phyloP scores from a whole-genome alignment of 2,888 invertebrate species.

The Cephus nigrinus region DNA sequence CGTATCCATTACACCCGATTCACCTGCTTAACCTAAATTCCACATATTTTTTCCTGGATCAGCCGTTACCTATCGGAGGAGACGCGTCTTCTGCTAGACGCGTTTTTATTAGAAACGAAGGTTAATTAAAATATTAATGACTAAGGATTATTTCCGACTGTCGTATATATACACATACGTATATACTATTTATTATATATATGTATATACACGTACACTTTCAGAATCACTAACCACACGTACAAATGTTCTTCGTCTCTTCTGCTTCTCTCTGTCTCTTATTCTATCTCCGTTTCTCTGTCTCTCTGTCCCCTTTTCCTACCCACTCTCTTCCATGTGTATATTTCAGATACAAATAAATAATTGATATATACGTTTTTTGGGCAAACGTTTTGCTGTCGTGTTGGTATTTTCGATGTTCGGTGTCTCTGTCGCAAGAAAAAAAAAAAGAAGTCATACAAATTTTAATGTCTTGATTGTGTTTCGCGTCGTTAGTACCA shows the following conservation, averaged over 20 bases:
- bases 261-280: background rate
- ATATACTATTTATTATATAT: conserved; percentile 23
- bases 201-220: conserved; percentile 29
- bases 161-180: conserved; percentile 32
- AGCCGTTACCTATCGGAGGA: background rate
- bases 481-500: background rate
- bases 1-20: background rate
- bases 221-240: conserved; percentile 21
- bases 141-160: conserved; percentile 12
- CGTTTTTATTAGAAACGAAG: background rate
- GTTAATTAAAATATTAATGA: background rate
- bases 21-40: too few relatives aligned
- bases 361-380: conserved; percentile 46
- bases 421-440: conserved; percentile 40
- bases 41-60: background rate
- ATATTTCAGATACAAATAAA: conserved; percentile 26
- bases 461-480: background rate
- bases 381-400: conserved; percentile 53
- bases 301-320: conserved; percentile 6
- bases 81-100: background rate
- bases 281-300: conserved; percentile 8
- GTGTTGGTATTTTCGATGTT: conserved; percentile 55
- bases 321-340: conserved; percentile 29
- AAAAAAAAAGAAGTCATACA: conserved; percentile 2
- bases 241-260: background rate